Evolutionary conservation across 2,113 vertebrate genomes (phyloP), one percentile per base, ranked within the genome.

Genomic region (Malurus alboscapulatus): DNA sequence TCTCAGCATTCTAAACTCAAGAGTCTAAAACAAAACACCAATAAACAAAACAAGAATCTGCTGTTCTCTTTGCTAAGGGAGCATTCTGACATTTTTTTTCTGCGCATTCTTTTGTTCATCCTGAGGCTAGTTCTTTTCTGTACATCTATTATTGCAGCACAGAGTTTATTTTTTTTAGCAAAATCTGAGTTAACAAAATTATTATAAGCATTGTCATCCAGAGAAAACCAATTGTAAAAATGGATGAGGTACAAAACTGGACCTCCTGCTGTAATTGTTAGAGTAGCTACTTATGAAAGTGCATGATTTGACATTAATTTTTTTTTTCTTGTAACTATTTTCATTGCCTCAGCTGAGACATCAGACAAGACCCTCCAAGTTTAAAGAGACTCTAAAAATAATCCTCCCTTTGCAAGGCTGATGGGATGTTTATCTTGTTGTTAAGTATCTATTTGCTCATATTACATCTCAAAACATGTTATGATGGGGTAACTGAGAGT

Each of bases 381-480:
- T 87, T 66, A 24, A 84, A 72, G 25, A 63, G 7, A 81, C 87
- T 48, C 62, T 89, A 84, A 91, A 94, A 75, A 92, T 84, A 89
- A 78, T 7, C 10, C 13, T 87, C 15, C 18, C 4, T 65, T 3
- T 42, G n/a, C 15, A 71, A 79, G 69, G 32, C 4, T 78, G 65
- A 75, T 66, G 30, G 59, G 40, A 53, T 71, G 11, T 6, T 90
- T 93, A 71, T 66, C 62, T 90, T 12, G 13, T 51, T 63, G 16
- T 73, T 83, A 94, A 88, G 27, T 51, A 90, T n/a, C 38, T 83
- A 59, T 88, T 80, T 87, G 61, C 77, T 91, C 81, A 45, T 72
- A 53, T 82, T 92, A 45, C 48, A 84, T 78, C 74, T 94, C 87
- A 89, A 81, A 95, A 93, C 32, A 68, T 87, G 57, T 91, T 92